Base-by-base conservation (phyloP, 1,140 invertebrate species). In the Antheraea mylitta region DNA sequence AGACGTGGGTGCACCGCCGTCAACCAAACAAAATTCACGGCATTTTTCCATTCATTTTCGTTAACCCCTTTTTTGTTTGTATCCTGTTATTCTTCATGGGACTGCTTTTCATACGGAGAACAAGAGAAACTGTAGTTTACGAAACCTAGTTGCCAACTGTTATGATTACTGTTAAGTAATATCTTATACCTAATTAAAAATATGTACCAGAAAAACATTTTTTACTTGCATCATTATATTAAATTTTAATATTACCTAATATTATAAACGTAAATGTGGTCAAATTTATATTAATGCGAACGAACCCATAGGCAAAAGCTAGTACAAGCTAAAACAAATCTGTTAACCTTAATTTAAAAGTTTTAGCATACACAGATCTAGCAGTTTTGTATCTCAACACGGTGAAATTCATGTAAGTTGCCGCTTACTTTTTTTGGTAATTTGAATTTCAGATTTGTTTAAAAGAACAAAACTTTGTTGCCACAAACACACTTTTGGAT, bases 11-110 rank as follows among this genome's bases (percentile, higher is more conserved):
- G 71, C 63, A 62, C 70, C 68, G 61, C 64, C 71, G 70, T 80
- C 76, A 83, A 83, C 81, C 78, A 75, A 81, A 80, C 74, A 74
- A 78, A 77, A 77, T 75, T 59, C 65, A 66, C 58, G 30, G 58
- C 59, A 66, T 66, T 66, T 58, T 59, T 53, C 11, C 16, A 13
- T 53, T 16, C 45, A 16, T 53, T 53, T 53, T 53, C 16, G 4
- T 53, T 53, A 53, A 53, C 16, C 10, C 16, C 5, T 53, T 53
- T 53, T 13, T 53, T 53, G 38, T 13, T 53, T 53, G 38, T 53
- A 42, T 42, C 16, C 45, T 53, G 45, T 1, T 16, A 13, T n/a
- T 53, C 45, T 53, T n/a, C 11, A 42, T 42, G 38, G 38, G 8
- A 10, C 38, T 3, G 3, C 2, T 42, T 11, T 2, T 42, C 38